These are phyloP conservation scores for Lasaia peninsularis DNA, from an alignment of 1,140 invertebrate genomes.

Conservation along the genomic window DNA sequence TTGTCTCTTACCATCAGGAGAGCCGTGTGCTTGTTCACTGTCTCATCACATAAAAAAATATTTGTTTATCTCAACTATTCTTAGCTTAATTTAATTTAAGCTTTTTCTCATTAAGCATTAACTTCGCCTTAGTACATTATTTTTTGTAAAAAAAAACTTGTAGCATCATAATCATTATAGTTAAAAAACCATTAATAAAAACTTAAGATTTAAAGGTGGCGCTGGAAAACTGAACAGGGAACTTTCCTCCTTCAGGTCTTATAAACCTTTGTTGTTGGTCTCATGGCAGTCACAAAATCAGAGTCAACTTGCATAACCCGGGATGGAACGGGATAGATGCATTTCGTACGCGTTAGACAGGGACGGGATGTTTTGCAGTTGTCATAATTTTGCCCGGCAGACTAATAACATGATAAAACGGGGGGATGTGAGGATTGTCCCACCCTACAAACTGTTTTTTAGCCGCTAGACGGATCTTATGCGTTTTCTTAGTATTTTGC, in stretches of 20 bases:
- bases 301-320: conserved; percentile 38
- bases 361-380: conserved; percentile 47
- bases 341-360: conserved; percentile 12
- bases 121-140: too few species aligned
- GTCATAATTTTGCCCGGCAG: conserved; percentile 64
- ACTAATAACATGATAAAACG: conserved; percentile 66
- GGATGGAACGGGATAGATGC: conserved; percentile 17
- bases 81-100: too few species aligned
- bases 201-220: not conserved
- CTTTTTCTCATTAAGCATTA: too few species aligned
- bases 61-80: too few species aligned
- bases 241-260: conserved; percentile 16
- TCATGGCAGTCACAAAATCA: conserved; percentile 47
- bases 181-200: not conserved
- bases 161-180: not conserved
- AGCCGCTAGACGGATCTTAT: too few species aligned
- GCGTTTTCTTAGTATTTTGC: too few species aligned
- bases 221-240: not conserved
- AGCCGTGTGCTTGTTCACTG: too few species aligned
- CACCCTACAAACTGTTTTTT: not conserved
- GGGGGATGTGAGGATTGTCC: conserved; percentile 18
- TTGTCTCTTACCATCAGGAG: too few species aligned
- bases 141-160: too few species aligned
- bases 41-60: too few species aligned
- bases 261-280: conserved; percentile 26